phyloP scores from a whole-genome alignment of 2,797 vertebrate genomes.

The Coendou prehensilis region DNA sequence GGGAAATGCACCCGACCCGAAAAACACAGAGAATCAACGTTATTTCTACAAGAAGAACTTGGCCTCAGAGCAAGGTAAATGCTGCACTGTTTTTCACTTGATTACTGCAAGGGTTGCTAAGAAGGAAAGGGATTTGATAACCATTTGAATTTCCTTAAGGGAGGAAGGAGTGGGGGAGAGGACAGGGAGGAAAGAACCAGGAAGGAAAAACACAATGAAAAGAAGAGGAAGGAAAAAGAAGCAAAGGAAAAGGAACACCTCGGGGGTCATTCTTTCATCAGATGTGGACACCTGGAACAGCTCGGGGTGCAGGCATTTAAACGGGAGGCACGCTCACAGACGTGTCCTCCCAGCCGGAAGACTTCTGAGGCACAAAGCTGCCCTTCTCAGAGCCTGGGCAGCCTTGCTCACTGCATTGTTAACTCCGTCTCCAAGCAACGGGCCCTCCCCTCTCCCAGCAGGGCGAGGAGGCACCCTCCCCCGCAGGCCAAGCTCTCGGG shows the following conservation, averaged over 20 bases:
- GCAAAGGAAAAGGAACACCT: not conserved
- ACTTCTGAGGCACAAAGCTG: not conserved
- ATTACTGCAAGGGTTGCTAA: not conserved
- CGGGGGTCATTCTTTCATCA: not conserved
- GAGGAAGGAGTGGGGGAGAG: not conserved
- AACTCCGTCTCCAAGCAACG: not conserved
- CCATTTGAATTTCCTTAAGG: not conserved
- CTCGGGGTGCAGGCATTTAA: accelerated
- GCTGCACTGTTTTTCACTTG: not conserved
- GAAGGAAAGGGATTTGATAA: not conserved
- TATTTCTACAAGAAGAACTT: not conserved
- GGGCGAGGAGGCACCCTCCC: not conserved
- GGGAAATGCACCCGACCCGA: too few relatives aligned
- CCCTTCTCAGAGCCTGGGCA: not conserved
- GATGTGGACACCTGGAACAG: not conserved
- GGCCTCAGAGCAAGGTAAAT: not conserved
- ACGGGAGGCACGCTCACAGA: accelerated
- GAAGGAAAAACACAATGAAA: not conserved
- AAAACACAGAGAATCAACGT: not conserved
- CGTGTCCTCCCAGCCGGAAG: too few relatives aligned
- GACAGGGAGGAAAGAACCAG: not conserved
- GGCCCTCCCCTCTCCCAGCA: not conserved
- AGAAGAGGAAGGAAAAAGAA: not conserved
- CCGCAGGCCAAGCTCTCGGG: not conserved
- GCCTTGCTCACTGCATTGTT: not conserved